Evolutionary conservation across 2,888 invertebrate genomes (phyloP), one percentile per base, ranked within the genome.

Genomic region (Drosophila bunnanda): DNA sequence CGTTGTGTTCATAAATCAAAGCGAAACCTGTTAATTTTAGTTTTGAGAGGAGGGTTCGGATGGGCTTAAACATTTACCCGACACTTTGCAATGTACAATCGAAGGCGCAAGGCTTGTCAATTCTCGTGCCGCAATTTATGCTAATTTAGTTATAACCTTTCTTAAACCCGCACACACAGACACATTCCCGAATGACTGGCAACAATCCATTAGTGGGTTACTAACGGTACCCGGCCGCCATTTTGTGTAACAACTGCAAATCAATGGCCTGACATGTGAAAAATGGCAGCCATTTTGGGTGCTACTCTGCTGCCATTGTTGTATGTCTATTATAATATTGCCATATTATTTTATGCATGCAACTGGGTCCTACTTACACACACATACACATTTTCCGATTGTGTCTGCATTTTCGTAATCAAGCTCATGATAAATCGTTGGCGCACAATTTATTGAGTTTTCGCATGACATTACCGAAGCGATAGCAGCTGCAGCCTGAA

Each of bases 361-460:
- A 82, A 82, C 65, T 75, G 67, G 66, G 66, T 57, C 58, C 34
- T 8, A 38, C 32, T n/a, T 34, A 44, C 32, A 56, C 54, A 53
- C 55, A 46, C 36, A 61, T 44, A 69, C 30, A 61, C 44, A 9
- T 20, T 58, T 73, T 65, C 57, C 80, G 78, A 74, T 74, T 74
- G 79, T 79, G 87, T 88, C 79, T 88, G 84, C 82, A 87, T 81
- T 88, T 84, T 88, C 82, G 86, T 88, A 88, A 89, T 90, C 88
- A 89, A 88, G 78, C 89, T 81, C 81, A 90, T 90, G 89, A 90
- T 90, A 90, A 90, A 90, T 90, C 89, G 88, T 85, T 90, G 85
- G 85, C 77, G 70, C 80, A 82, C 75, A 88, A 80, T 85, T 83
- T 84, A 89, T 90, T 84, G 90, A 90, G 87, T 86, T 86, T 85